Conservation (phyloP, 2,797 vertebrate genomes). For the Manis crassicaudata region DNA sequence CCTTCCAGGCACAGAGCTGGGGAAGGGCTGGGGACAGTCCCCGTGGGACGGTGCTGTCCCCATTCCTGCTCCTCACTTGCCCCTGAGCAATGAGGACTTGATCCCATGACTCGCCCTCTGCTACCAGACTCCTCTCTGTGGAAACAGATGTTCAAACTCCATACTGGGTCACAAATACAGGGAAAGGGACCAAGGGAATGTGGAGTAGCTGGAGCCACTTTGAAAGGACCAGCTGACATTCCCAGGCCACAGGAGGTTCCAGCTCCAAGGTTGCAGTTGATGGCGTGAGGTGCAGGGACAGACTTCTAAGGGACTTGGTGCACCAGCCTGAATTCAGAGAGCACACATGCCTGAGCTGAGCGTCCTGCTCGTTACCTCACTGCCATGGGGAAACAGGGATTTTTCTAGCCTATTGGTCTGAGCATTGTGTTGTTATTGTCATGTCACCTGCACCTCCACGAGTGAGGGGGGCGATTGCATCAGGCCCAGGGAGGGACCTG, state of each 20-base stretch:
- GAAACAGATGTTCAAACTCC: neutral
- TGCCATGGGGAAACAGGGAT: neutral
- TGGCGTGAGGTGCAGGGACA: constrained; percentile 84
- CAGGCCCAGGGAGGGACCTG: constrained; percentile 90
- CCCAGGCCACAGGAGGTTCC: constrained; percentile 73
- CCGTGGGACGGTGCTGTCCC: rapidly evolving
- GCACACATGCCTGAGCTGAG: constrained; percentile 56
- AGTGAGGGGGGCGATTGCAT: constrained; percentile 90
- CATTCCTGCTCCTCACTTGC: neutral
- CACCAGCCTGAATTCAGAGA: constrained; percentile 81
- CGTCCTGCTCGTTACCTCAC: neutral
- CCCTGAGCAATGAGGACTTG: neutral
- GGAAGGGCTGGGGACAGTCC: neutral
- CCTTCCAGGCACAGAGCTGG: constrained; percentile 6
- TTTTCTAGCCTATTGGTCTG: neutral
- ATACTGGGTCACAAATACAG: too few relatives aligned
- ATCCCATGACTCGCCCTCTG: rapidly evolving
- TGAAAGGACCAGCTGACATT: constrained; percentile 15
- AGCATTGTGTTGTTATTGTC: neutral
- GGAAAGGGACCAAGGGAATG: too few relatives aligned
- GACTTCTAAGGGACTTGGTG: constrained; percentile 84
- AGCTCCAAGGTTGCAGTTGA: constrained; percentile 81
- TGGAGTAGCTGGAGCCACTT: neutral
- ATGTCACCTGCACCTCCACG: too few relatives aligned
- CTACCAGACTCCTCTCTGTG: neutral